Base-by-base conservation (phyloP, 2,797 vertebrate genomes). In the Gorsachius magnificus region DNA sequence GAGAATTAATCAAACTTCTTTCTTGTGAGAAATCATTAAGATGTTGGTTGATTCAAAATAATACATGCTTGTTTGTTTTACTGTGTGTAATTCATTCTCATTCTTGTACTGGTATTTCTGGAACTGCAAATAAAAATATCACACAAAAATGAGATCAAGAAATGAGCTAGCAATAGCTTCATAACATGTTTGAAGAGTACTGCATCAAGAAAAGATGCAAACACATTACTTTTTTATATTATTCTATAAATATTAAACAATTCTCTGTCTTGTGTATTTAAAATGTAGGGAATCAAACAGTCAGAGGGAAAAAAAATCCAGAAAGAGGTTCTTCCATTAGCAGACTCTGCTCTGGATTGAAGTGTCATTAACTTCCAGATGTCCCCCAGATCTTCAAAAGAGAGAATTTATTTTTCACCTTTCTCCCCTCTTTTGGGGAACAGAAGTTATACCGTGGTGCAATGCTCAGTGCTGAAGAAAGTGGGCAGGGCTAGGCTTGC, bases 11-110 rank as follows among this genome's bases (percentile, higher is more conserved):
- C 75, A 75, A 80, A 75, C 12, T 57, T 70, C 18, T 28, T n/a
- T n/a, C n/a, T n/a, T n/a, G n/a, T n/a, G n/a, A n/a, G n/a, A n/a
- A n/a, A n/a, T n/a, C n/a, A n/a, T n/a, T n/a, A n/a, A n/a, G n/a
- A n/a, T n/a, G n/a, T n/a, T n/a, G n/a, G n/a, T n/a, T n/a, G 15
- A 74, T 56, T 77, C n/a, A 90, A 93, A 93, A 83, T 19, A 84
- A 92, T 58, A 53, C 3, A 58, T 11, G 6, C 12, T 51, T 87
- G 0, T 35, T 91, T 84, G 16, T 77, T 83, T 68, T 38, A 43
- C 31, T 53, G 3, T 41, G n/a, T 24, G 25, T 25, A 61, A 65
- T 38, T 88, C 15, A 35, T 81, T 93, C 24, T 57, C 21, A 45
- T 41, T 88, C 38, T 71, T 53, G 5, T 31, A 50, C 20, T 36